Conservation (phyloP, 2,888 invertebrate genomes). For the Pterostichus niger region DNA sequence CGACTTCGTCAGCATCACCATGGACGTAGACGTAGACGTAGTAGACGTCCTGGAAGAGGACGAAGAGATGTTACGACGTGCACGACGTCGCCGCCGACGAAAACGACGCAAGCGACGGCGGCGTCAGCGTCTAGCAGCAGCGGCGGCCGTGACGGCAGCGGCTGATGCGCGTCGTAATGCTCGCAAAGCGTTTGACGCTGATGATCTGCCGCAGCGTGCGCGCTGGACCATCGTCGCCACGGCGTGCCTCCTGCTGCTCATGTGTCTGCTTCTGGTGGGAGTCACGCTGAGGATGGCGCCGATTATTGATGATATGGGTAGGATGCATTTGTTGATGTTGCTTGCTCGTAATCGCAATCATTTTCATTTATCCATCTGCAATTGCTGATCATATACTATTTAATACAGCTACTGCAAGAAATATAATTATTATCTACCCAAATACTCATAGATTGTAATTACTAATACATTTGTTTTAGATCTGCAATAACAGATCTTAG, state of each 20-base stretch:
- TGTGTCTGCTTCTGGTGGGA: slow-evolving; percentile 94
- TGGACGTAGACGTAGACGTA: slow-evolving; percentile 76
- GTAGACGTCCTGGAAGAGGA: slow-evolving; percentile 71
- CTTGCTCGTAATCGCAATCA: no score
- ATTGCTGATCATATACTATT: no score
- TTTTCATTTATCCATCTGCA: no score
- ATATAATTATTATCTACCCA: no score
- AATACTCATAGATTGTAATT: no score
- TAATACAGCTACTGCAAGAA: no score
- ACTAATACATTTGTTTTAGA: no score
- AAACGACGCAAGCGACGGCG: slow-evolving; percentile 74
- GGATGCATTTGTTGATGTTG: slow-evolving; percentile 74
- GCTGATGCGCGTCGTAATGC: slow-evolving; percentile 72
- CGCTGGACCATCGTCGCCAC: slow-evolving; percentile 95
- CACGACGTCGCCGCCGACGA: slow-evolving; percentile 74
- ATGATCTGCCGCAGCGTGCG: slow-evolving; percentile 90
- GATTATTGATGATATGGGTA: slow-evolving; percentile 97
- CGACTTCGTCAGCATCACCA: slow-evolving; percentile 79
- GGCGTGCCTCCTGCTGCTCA: slow-evolving; percentile 91
- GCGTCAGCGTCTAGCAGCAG: slow-evolving; percentile 73
- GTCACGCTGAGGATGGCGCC: slow-evolving; percentile 96
- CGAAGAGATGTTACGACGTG: slow-evolving; percentile 73
- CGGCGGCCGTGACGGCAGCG: slow-evolving; percentile 69
- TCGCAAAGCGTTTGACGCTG: slow-evolving; percentile 85
- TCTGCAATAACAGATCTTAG: no score